Evolutionary conservation across 2,888 invertebrate genomes (phyloP), one percentile per base, ranked within the genome.

Genomic region (Gryllus longicercus): DNA sequence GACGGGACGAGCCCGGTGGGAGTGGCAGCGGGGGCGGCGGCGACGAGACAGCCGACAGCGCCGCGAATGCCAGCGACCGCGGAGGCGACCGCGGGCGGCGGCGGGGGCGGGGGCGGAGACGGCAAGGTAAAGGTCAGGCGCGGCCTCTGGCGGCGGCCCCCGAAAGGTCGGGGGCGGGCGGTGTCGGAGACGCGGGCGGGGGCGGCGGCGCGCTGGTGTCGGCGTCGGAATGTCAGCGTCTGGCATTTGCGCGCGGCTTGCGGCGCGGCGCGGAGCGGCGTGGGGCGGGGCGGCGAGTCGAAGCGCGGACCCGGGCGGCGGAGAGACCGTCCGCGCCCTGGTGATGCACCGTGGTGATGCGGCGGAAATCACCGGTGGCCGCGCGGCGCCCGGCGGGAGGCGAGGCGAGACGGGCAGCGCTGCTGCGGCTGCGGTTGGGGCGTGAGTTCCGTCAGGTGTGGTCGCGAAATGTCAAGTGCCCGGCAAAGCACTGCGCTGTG

Each of bases 101-200:
- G 63, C 63, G 63, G 5, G 63, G 63, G 63, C 63, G 5, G 63
- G 2, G n/a, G 16, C n/a, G 63, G 63, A 63, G 63, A 5, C n/a
- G 63, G 63, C 63, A 63, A 63, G 63, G 63, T 63, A 63, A 63
- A 63, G 63, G 63, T 63, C 63, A 63, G 63, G n/a, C 63, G 63
- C 63, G 63, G 63, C 63, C 63, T 63, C 63, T 63, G 14, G 63
- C 63, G 63, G 63, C 63, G 63, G 63, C 8, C 63, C 63, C n/a
- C 63, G n/a, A 63, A 63, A 63, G 63, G 63, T 63, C 63, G 63
- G 63, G 8, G 63, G 63, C 16, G 63, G 63, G 63, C 38, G 63
- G 63, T 18, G 63, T 14, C 14, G 63, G 14, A 3, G 63, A 38
- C 25, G 25, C 4, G 4, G 63, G 63, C 63, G 63, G 63, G 16